These are phyloP conservation scores for Rhizoglyphus robini DNA, from an alignment of 1,140 invertebrate species.

Conservation along the genomic window DNA sequence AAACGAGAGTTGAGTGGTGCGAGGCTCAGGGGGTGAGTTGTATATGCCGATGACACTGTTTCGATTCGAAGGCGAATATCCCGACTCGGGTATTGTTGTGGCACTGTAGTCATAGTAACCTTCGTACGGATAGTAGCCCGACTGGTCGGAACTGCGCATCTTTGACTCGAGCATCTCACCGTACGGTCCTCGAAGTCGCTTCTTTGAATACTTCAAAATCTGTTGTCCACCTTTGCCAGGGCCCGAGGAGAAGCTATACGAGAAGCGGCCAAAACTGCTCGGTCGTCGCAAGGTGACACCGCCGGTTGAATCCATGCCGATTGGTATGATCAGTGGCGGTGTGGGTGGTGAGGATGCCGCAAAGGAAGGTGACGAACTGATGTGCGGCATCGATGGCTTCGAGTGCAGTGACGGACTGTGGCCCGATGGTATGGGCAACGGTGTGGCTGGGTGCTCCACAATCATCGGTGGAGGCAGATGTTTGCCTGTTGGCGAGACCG, in stretches of 20 bases:
- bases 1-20: not conserved
- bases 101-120: not conserved
- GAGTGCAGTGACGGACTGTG: not conserved
- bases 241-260: not conserved
- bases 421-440: not conserved
- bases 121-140: no score
- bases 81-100: not conserved
- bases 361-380: not conserved
- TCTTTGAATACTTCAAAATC: not conserved
- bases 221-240: not conserved
- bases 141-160: not conserved
- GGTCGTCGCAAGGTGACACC: not conserved
- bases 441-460: not conserved
- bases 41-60: not conserved
- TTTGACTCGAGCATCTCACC: conserved; percentile 15
- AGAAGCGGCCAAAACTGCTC: not conserved
- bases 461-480: not conserved
- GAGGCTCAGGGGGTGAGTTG: not conserved
- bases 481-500: not conserved
- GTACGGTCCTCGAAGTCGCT: not conserved
- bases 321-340: not conserved
- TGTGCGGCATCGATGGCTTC: not conserved
- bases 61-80: not conserved
- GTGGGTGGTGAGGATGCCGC: not conserved
- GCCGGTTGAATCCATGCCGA: no score